Evolutionary conservation across 2,797 vertebrate species (phyloP), one percentile per base, ranked within the genome.

Genomic region (Acanthurus leucopareius): DNA sequence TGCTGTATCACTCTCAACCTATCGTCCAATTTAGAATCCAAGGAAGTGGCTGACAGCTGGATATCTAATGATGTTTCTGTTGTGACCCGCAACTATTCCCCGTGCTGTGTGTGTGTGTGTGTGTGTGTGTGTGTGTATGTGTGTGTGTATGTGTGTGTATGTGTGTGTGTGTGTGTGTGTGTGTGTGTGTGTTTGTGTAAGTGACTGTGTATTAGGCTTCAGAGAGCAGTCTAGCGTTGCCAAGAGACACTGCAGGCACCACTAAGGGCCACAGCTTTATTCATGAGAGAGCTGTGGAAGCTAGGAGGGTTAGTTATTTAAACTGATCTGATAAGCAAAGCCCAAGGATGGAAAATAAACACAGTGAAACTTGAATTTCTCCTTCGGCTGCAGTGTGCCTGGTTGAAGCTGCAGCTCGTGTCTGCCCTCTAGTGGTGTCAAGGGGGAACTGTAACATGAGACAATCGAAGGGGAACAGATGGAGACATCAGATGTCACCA

Each of bases 201-300:
- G 69, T 71, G 72, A 74, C 56, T 81, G 80, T 83, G 73, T 80
- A 61, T 91, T 88, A 83, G 86, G 84, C 82, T 89, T 90, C 81
- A 88, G 86, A 90, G 81, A 87, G 84, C 90, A 89, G 85, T 89
- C 74, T 84, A 77, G 87, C 83, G 86, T 88, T 86, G 88, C 84
- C 81, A 78, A 93, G 96, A 96, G 94, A 88, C 92, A 93, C 96
- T 96, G 95, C 93, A 95, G 89, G 95, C 94, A 89, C 92, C 90
- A 83, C 86, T 78, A 89, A 89, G 87, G 85, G 84, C 87, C 85
- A 79, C 53, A 79, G 86, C 85, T 90, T 91, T 92, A 91, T 92
- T 92, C 88, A 91, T 88, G 89, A 91, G 87, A 91, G 75, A 68
- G 73, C 75, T 35, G 60, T 73, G 74, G 79, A 69, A 77, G 80